These are phyloP conservation scores for Phania funesta DNA, from an alignment of 2,888 invertebrate species.

Conservation along the genomic window DNA sequence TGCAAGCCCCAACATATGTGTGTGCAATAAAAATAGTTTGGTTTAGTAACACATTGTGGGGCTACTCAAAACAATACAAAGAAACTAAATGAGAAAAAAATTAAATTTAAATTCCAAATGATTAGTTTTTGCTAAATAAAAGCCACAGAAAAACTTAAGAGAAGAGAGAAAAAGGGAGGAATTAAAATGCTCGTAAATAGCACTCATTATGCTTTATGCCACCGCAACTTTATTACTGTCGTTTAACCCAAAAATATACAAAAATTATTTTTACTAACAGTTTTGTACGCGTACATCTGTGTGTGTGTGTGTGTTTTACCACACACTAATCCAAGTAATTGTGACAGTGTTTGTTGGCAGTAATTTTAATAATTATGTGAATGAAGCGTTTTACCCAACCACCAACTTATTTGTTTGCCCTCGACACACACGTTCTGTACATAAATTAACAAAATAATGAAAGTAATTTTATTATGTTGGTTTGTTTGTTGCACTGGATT, in stretches of 20 bases:
- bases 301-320: conserved; percentile 13
- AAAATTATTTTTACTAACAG: not conserved
- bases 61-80: conserved; percentile 31
- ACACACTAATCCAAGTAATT: conserved; percentile 12
- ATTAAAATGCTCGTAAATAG: not conserved
- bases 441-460: conserved; percentile 23
- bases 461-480: conserved; percentile 41
- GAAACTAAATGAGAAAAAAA: conserved; percentile 10
- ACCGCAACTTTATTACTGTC: conserved; percentile 52
- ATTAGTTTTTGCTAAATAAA: conserved; percentile 63
- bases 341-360: conserved; percentile 14
- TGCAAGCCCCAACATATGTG: conserved; percentile 16
- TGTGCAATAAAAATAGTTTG: conserved; percentile 37
- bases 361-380: conserved; percentile 7
- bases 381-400: conserved; percentile 11
- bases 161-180: not conserved
- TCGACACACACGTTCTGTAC: not conserved
- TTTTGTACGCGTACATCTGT: not conserved
- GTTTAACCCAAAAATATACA: conserved; percentile 3
- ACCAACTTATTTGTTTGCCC: conserved; percentile 11
- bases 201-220: conserved; percentile 46
- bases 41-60: conserved; percentile 38
- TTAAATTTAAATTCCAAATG: conserved; percentile 57
- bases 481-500: conserved; percentile 12
- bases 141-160: conserved; percentile 38